Conservation (phyloP, 2,113 vertebrate species). For the Paedocypris sp. region DNA sequence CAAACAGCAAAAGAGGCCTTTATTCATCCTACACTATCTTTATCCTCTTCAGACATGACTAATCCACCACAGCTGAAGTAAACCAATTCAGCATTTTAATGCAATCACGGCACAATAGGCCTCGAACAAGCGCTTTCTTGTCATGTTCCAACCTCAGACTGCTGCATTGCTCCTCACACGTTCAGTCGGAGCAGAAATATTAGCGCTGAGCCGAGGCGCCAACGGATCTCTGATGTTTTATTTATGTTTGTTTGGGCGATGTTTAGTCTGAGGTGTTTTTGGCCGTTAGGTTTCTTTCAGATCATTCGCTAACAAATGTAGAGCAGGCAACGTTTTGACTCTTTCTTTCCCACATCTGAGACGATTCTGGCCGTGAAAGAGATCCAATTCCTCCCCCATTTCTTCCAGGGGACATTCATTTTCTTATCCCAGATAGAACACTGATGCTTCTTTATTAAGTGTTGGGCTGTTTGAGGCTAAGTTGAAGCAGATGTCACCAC, state of each 20-base stretch:
- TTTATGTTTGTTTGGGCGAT: constrained; percentile 1
- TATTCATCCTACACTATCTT: background rate
- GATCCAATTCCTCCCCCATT: constrained; percentile 19
- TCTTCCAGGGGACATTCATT: constrained; percentile 22
- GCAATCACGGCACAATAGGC: constrained; percentile 7
- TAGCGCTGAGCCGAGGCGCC: background rate
- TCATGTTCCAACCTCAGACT: background rate
- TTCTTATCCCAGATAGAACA: constrained; percentile 47
- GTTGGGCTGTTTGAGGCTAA: constrained; percentile 55
- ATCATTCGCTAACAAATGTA: constrained; percentile 1
- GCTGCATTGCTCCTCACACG: background rate
- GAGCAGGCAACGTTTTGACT: background rate
- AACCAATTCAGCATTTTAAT: constrained; percentile 5
- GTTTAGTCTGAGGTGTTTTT: background rate
- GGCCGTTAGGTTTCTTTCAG: background rate
- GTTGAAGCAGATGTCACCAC: constrained; percentile 63
- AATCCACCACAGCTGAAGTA: constrained; percentile 14
- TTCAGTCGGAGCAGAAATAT: constrained; percentile 19
- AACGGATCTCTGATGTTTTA: background rate
- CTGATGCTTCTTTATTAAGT: constrained; percentile 64
- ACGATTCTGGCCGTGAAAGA: constrained; percentile 12
- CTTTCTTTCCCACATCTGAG: background rate
- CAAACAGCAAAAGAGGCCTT: background rate
- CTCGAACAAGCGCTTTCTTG: background rate
- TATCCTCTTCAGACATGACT: constrained; percentile 8